Evolutionary conservation across 92 coral and sea anemone species (phyloP).

Genomic region (Metridium senile): DNA sequence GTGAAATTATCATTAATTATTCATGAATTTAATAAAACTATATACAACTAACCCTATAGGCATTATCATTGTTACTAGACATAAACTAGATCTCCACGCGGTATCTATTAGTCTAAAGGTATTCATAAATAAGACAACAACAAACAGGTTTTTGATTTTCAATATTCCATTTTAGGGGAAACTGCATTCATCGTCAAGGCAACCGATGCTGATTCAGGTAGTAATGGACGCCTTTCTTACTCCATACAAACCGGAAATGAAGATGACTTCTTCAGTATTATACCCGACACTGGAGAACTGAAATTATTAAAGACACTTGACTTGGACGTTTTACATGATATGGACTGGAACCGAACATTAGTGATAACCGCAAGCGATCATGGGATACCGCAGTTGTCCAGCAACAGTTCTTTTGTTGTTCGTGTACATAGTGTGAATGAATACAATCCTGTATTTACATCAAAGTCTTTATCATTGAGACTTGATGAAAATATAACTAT

Average conservation of each 20-base stretch:
- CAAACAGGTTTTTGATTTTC: too few species aligned
- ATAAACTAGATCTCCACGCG: too few species aligned
- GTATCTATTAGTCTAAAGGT: not conserved
- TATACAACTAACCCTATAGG: too few species aligned
- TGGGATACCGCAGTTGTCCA: constrained; percentile 62
- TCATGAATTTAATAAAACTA: too few species aligned
- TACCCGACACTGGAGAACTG: constrained; percentile 54
- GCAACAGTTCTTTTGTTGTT: constrained; percentile 46
- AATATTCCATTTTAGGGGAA: constrained; percentile 37
- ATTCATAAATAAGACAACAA: too few species aligned
- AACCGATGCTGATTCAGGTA: constrained; percentile 71
- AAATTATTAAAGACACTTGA: constrained; percentile 64
- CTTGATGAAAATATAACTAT: constrained; percentile 52
- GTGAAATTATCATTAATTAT: too few species aligned
- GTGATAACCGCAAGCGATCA: constrained; percentile 60
- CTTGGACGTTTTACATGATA: constrained; percentile 46
- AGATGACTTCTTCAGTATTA: constrained; percentile 52
- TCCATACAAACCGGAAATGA: constrained; percentile 57
- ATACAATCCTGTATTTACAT: constrained; percentile 55
- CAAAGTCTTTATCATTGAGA: constrained; percentile 15
- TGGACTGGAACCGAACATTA: constrained; percentile 63
- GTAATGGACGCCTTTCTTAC: constrained; percentile 67
- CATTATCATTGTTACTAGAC: too few species aligned
- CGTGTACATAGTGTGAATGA: constrained; percentile 60
- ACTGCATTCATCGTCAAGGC: constrained; percentile 56